phyloP scores from a whole-genome alignment of 2,113 vertebrate genomes.

The Buteo buteo region DNA sequence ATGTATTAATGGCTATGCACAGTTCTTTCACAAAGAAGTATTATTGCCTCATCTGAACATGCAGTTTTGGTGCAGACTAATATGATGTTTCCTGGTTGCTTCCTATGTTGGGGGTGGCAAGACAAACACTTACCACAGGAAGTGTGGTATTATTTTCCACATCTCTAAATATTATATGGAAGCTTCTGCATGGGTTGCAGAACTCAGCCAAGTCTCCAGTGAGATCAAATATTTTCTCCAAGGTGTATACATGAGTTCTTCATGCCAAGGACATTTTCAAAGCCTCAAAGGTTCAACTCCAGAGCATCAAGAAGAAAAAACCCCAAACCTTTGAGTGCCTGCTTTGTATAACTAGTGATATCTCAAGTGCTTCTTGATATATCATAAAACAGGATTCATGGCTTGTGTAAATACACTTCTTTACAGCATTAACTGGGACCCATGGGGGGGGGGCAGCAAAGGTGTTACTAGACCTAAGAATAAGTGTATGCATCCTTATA shows the following conservation, averaged over 20 bases:
- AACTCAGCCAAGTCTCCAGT: background rate
- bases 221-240: background rate
- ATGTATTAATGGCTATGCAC: rapidly evolving
- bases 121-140: background rate
- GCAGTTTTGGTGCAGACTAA: background rate
- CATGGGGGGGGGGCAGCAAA: background rate
- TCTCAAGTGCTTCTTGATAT: background rate
- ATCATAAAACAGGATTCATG: background rate
- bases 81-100: background rate
- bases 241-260: background rate
- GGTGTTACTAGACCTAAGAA: background rate
- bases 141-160: background rate
- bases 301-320: background rate
- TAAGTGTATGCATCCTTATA: background rate
- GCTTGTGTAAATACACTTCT: background rate
- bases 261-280: background rate
- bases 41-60: background rate
- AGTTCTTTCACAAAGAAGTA: background rate
- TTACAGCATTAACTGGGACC: background rate
- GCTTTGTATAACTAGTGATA: background rate
- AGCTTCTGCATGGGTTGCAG: background rate
- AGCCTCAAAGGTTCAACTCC: background rate
- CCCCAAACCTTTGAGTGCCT: background rate
- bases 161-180: background rate
- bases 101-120: background rate